Percentiles rank a stretch among this genome's conserved stretches.
Evolutionary conservation across 1,140 invertebrate genomes (phyloP).

Genomic region (Phenacoccus solenopsis): DNA sequence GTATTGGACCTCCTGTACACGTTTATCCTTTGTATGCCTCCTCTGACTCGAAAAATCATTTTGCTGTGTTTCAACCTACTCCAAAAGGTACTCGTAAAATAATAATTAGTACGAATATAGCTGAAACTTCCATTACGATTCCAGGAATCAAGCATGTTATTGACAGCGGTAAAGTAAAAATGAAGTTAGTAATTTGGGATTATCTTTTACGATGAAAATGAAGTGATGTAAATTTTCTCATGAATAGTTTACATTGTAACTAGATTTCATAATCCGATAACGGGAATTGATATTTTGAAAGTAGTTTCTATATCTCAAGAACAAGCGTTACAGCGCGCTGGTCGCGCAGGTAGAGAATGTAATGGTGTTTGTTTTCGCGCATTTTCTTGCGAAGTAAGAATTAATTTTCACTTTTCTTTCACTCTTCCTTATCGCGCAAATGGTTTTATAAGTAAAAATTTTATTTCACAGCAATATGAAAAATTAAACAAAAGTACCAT

Average conservation of each 20-base stretch:
- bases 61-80: constrained; percentile 59
- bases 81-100: constrained; percentile 64
- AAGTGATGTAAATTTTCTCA: background rate
- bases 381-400: constrained; percentile 45
- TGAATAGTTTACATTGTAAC: background rate
- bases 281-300: constrained; percentile 71
- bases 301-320: constrained; percentile 77
- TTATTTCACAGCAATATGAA: constrained; percentile 44
- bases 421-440: background rate
- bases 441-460: background rate
- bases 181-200: constrained; percentile 40
- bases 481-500: constrained; percentile 52
- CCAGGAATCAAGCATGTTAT: constrained; percentile 86
- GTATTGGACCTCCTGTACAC: constrained; percentile 23
- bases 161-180: constrained; percentile 89
- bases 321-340: constrained; percentile 82
- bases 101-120: constrained; percentile 93
- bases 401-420: background rate
- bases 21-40: constrained; percentile 63
- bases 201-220: no score
- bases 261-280: constrained; percentile 62
- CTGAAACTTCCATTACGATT: constrained; percentile 95
- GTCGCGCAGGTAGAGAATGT: constrained; percentile 75
- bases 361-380: constrained; percentile 72
- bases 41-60: constrained; percentile 58